Percentiles rank a stretch among this genome's conserved stretches.
Conservation (phyloP, 2,797 vertebrate genomes). For the Apogon talboti region DNA sequence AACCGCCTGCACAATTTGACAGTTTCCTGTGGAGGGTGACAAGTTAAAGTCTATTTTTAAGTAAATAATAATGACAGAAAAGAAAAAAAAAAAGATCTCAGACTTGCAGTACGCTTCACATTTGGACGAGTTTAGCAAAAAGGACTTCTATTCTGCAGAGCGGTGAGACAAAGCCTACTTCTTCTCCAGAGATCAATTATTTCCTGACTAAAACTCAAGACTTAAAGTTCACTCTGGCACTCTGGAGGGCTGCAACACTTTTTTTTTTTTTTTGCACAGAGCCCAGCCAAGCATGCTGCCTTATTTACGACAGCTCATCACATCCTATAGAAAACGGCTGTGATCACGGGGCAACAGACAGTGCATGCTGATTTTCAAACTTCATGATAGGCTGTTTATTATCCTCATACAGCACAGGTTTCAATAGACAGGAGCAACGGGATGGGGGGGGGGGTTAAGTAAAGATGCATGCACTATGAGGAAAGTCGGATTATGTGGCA, state of each 20-base stretch:
- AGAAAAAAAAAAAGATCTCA: constrained; percentile 18
- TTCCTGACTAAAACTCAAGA: constrained; percentile 36
- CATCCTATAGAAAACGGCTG: not conserved
- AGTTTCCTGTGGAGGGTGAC: not conserved
- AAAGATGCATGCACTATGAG: too few relatives aligned
- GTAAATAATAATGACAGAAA: constrained; percentile 8
- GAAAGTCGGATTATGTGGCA: too few relatives aligned
- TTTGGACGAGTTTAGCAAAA: not conserved
- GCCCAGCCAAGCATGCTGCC: not conserved
- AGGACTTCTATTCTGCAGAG: constrained; percentile 4
- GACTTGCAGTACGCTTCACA: constrained; percentile 37
- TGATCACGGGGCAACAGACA: not conserved
- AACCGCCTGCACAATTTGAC: not conserved
- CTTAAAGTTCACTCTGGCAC: constrained; percentile 23
- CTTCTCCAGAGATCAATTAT: constrained; percentile 65
- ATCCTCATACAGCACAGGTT: too few relatives aligned
- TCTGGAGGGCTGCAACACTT: constrained; percentile 35
- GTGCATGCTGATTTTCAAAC: too few relatives aligned
- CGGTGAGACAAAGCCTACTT: not conserved
- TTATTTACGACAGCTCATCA: not conserved
- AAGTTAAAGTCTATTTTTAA: constrained; percentile 10
- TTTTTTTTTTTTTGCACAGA: too few relatives aligned
- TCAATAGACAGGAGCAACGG: too few relatives aligned
- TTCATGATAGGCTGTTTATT: too few relatives aligned
- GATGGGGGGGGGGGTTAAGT: too few relatives aligned